Evolutionary conservation across 30 jellyfish, hydroid and myxozoan species (phyloP).

Genomic region (Pelagia noctiluca): DNA sequence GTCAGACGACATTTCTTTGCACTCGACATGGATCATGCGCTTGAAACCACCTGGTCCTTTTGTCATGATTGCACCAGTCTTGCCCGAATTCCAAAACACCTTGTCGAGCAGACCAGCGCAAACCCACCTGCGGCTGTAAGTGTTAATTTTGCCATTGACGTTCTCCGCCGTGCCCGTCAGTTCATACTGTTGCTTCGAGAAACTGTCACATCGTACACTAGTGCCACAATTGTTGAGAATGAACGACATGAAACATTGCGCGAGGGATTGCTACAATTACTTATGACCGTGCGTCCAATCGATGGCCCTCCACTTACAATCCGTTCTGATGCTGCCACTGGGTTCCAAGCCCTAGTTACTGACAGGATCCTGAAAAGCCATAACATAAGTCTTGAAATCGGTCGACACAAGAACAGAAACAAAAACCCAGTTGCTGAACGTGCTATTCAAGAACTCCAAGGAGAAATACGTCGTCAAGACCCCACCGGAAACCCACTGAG

Average conservation of each 20-base stretch:
- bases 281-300: slow-evolving; percentile 3
- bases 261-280: slow-evolving; percentile 20
- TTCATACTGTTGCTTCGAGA: slow-evolving; percentile 48
- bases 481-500: slow-evolving; percentile 20
- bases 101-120: not conserved
- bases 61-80: slow-evolving; percentile 59
- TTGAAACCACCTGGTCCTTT: not conserved
- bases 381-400: slow-evolving; percentile 32
- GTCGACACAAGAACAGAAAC: slow-evolving; percentile 33
- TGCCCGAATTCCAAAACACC: slow-evolving; percentile 3
- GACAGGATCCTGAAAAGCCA: slow-evolving; percentile 18
- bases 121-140: slow-evolving; percentile 49
- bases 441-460: slow-evolving; percentile 56
- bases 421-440: slow-evolving; percentile 65
- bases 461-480: slow-evolving; percentile 38
- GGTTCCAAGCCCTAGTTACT: slow-evolving; percentile 11
- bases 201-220: slow-evolving; percentile 26
- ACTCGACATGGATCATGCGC: slow-evolving; percentile 36
- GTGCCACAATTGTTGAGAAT: slow-evolving; percentile 2
- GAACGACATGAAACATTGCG: slow-evolving; percentile 39
- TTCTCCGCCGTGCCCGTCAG: slow-evolving; percentile 45
- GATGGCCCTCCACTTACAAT: slow-evolving; percentile 43
- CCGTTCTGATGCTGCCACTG: slow-evolving; percentile 63
- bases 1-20: slow-evolving; percentile 47
- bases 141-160: slow-evolving; percentile 48